Conservation (phyloP, 2,113 vertebrate genomes). For the Calcarius ornatus region DNA sequence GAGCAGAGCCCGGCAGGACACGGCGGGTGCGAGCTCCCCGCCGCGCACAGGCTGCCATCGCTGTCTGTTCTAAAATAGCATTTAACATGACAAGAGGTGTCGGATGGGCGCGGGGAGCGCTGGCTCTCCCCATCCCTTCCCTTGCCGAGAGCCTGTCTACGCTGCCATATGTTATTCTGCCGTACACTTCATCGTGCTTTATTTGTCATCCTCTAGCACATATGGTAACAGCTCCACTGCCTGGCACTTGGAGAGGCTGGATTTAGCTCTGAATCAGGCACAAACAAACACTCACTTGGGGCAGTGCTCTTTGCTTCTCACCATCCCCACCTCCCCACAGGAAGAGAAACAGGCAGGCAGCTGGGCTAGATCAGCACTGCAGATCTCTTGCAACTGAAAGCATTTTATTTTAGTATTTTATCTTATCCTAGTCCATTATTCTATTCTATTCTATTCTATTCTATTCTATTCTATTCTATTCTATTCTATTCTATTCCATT, state of each 20-base stretch:
- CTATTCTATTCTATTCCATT: neutral
- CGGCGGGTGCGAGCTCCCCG: neutral
- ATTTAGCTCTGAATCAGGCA: slow-evolving; percentile 5
- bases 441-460: neutral
- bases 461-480: neutral
- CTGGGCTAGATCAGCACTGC: neutral
- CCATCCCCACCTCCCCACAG: neutral
- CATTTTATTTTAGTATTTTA: neutral
- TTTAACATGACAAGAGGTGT: neutral
- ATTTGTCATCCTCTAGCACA: slow-evolving; percentile 28
- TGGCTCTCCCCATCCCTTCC: neutral
- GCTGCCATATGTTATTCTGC: slow-evolving; percentile 6
- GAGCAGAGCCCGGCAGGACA: neutral
- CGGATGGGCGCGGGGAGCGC: neutral
- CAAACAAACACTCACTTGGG: neutral
- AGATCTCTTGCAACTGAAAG: neutral
- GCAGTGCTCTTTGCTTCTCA: neutral
- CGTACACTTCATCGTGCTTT: neutral
- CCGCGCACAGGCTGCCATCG: neutral
- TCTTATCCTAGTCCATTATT: neutral
- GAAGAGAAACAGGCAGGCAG: neutral
- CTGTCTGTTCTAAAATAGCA: neutral
- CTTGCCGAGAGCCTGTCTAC: slow-evolving; percentile 26
- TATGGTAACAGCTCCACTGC: neutral
- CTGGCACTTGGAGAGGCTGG: neutral